Evolutionary conservation across 2,113 vertebrate species (phyloP), one percentile per base, ranked within the genome.

Genomic region (Gymnorhina tibicen): DNA sequence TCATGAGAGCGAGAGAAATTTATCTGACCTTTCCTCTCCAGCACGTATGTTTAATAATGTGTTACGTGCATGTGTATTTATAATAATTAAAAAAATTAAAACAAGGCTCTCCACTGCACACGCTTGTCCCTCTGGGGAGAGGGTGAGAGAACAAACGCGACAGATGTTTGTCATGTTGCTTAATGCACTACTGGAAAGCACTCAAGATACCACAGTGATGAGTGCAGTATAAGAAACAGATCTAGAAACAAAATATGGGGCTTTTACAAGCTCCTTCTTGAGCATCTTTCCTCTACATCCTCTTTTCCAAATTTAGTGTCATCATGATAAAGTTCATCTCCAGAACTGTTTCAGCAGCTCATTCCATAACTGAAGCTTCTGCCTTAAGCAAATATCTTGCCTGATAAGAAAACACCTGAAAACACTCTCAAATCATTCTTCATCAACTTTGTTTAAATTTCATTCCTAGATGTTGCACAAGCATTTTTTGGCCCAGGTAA

Each of bases 151-250:
- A 96, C 76, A 96, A 95, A 97, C 85, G 93, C 92, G 92, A 96
- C 93, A 96, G 91, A 96, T 96, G 95, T 96, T 97, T 93, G 93
- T 96, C 92, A 39, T 94, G 96, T 96, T 96, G 95, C 95, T 96
- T 97, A 97, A 96, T 92, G 95, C 86, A 96, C 92, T 93, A 95
- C 93, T 96, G 93, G 96, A 97, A 96, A 94, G 95, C 85, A 35
- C 92, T 96, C 96, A 94, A 95, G 95, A 97, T 97, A 92, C 96
- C 96, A 96, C 79, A 96, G 91, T 95, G 95, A 96, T 96, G 96
- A 97, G 79, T 85, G 53, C 88, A 96, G 91, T 94, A 91, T 95
- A 96, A 96, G 91, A 96, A 97, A 93, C 92, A 96, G 85, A 94
- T 88, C 93, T 90, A 90, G 88, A 91, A 84, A 89, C 85, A 92